Evolutionary conservation across 23 tunicate genomes (phyloP).

Genomic region (Styela clava): DNA sequence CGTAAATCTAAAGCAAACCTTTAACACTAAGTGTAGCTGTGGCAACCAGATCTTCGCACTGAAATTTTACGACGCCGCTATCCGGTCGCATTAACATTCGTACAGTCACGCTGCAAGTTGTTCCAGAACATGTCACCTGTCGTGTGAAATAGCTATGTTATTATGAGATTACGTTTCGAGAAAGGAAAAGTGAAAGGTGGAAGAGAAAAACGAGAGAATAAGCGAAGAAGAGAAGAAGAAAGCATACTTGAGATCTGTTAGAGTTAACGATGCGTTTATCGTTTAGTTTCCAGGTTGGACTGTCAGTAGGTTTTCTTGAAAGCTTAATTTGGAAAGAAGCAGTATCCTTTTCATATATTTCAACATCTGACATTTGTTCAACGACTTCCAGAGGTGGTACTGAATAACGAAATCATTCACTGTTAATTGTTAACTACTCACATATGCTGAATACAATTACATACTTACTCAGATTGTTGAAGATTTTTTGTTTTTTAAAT

Average conservation of each 20-base stretch:
- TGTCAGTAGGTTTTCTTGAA: conserved; percentile 18
- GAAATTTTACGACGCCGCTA: conserved; percentile 17
- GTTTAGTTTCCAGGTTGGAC: conserved; percentile 23
- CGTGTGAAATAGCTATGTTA: neutral
- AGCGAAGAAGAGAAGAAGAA: neutral
- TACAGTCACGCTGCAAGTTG: conserved; percentile 20
- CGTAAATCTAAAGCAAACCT: too few relatives aligned
- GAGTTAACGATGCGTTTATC: neutral
- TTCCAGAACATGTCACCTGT: conserved; percentile 15
- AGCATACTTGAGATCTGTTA: conserved; percentile 26
- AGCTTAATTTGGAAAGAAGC: conserved; percentile 29
- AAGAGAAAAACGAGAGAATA: neutral
- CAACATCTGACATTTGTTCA: conserved; percentile 9
- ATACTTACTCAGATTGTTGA: too few relatives aligned
- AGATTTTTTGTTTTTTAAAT: too few relatives aligned
- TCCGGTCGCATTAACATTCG: conserved; percentile 5
- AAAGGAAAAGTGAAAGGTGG: neutral
- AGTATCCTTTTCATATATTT: conserved; percentile 20
- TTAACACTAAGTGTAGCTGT: conserved; percentile 22
- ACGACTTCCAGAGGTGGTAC: conserved; percentile 27
- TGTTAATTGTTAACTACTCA: too few relatives aligned
- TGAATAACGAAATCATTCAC: neutral
- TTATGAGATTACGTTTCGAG: too few relatives aligned
- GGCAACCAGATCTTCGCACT: conserved; percentile 17
- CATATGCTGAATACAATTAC: too few relatives aligned